Conservation (phyloP, 2,888 invertebrate species). For the Drosophila sordidula region DNA sequence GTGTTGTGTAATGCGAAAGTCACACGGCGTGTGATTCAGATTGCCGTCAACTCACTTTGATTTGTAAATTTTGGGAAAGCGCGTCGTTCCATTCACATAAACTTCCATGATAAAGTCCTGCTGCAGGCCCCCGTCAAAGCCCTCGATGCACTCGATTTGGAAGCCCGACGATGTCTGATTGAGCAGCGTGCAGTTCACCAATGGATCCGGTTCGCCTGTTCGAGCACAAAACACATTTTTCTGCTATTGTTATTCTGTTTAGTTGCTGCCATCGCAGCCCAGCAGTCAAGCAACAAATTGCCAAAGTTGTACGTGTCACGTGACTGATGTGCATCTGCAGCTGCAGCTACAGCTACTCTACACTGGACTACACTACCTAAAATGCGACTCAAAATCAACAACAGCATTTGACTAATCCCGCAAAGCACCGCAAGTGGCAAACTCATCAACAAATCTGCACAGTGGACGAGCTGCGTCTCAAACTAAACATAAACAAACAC, state of each 20-base stretch:
- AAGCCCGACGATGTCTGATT: conserved; percentile 91
- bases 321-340: conserved; percentile 43
- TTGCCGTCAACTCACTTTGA: conserved; percentile 82
- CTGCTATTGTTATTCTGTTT: conserved; percentile 27
- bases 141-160: conserved; percentile 90
- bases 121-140: conserved; percentile 91
- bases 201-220: conserved; percentile 90
- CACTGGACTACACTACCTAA: conserved; percentile 14
- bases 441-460: conserved; percentile 74
- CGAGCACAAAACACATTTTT: conserved; percentile 22
- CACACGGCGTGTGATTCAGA: conserved; percentile 73
- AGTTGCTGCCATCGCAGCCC: conserved; percentile 21
- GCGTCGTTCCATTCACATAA: conserved; percentile 86
- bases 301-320: conserved; percentile 43
- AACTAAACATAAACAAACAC: conserved; percentile 67
- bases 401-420: conserved; percentile 56
- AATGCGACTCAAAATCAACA: conserved; percentile 23
- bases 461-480: conserved; percentile 27
- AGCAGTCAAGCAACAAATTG: conserved; percentile 68
- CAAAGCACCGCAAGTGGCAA: conserved; percentile 66
- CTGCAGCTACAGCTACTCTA: conserved; percentile 7
- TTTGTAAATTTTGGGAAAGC: conserved; percentile 84
- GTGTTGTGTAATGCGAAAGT: conserved; percentile 71
- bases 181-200: conserved; percentile 90
- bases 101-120: conserved; percentile 91